Evolutionary conservation across 2,888 invertebrate genomes (phyloP), one percentile per base, ranked within the genome.

Genomic region (Eupithecia centaureata): DNA sequence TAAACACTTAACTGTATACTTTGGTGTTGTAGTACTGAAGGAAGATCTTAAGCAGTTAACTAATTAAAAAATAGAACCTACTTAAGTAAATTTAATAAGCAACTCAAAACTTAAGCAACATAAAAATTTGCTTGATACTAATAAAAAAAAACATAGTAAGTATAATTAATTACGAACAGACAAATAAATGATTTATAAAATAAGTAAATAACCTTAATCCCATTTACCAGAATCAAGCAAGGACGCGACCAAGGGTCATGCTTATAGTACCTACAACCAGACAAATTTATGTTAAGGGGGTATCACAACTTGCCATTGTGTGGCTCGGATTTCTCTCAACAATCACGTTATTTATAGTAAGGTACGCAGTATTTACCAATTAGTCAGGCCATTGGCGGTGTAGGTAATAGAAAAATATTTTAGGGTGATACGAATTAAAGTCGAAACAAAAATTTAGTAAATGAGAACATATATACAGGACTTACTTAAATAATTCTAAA

Each of bases 241-340:
- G 52, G 47, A 22, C 47, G 4, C 4, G 47, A 22, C 22, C 47
- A 10, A 8, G 42, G 10, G 18, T 47, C 10, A 47, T 47, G 47
- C 4, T 18, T 47, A 47, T 22, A n/a, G n/a, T n/a, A n/a, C n/a
- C n/a, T n/a, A 47, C 3, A 12, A 10, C 2, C 47, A 47, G 52
- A 27, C 27, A 27, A 52, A 52, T 51, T 27, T 51, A 27, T 52
- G 52, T 52, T 25, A 52, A 5, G 5, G 12, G 13, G 5, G 12
- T 51, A 52, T 52, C 13, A 52, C 52, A 27, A 27, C 27, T 5
- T 27, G 27, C 52, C 52, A 52, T 52, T 52, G 52, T 27, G 25
- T 22, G 47, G 15, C 27, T 52, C 25, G 25, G 2, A 52, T 52
- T 27, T 52, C 51, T 52, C 27, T 52, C 27, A n/a, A 25, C 47